Conservation (phyloP, 2,113 vertebrate species). For the Lucifuga dentata region DNA sequence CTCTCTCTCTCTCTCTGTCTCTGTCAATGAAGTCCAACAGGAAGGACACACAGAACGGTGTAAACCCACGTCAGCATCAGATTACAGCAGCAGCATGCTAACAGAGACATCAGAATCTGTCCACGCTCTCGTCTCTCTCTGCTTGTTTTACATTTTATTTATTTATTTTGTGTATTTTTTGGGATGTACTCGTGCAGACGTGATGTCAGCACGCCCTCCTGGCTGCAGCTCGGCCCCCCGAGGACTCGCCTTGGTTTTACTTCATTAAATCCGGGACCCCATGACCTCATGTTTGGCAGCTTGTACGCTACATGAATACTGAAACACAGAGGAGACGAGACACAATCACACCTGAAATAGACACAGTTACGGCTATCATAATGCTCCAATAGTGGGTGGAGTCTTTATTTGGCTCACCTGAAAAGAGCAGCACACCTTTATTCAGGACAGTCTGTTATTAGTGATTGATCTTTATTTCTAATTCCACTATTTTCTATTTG, state of each 20-base stretch:
- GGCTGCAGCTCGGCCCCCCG: background rate
- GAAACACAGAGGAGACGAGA: background rate
- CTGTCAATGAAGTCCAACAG: background rate
- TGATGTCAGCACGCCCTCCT: background rate
- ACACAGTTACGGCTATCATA: too few relatives aligned
- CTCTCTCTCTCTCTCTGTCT: background rate
- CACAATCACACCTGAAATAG: too few relatives aligned
- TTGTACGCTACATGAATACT: too few relatives aligned
- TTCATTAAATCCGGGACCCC: slow-evolving; percentile 30
- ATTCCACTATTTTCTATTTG: too few relatives aligned
- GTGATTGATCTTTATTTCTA: too few relatives aligned
- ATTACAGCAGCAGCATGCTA: slow-evolving; percentile 27
- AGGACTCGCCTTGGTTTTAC: background rate
- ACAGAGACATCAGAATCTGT: slow-evolving; percentile 36
- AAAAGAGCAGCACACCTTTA: too few relatives aligned
- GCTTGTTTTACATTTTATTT: background rate
- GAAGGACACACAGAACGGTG: background rate
- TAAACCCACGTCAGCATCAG: slow-evolving; percentile 27
- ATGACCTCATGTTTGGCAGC: slow-evolving; percentile 15
- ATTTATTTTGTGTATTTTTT: too few relatives aligned
- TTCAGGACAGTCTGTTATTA: too few relatives aligned
- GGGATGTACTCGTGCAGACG: too few relatives aligned
- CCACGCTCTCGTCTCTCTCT: background rate
- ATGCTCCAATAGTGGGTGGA: too few relatives aligned
- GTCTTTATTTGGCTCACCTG: too few relatives aligned